A percentile compares a stretch with the other conserved stretches of the same genome.
Conservation (phyloP, 2,797 vertebrate genomes). For the Psittacula derbiana region DNA sequence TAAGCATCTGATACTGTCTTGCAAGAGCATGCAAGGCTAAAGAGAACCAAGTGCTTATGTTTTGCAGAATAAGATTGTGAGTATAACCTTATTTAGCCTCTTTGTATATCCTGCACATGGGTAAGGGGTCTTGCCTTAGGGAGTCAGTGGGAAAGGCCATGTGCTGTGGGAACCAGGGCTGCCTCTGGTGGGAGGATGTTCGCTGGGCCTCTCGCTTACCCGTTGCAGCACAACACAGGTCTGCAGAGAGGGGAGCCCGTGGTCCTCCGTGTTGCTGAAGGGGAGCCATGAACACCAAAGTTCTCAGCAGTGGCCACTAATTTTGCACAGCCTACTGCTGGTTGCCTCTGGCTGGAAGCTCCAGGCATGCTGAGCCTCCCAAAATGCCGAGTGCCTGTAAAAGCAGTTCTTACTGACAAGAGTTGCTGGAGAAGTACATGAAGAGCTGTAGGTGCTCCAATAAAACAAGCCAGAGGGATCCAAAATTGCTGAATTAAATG, state of each 20-base stretch:
- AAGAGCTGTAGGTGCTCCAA: neutral
- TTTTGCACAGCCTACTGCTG: neutral
- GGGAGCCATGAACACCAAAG: neutral
- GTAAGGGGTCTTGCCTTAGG: neutral
- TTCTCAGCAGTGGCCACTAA: neutral
- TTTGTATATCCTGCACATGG: rapidly evolving
- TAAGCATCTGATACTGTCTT: neutral
- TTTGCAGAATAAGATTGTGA: neutral
- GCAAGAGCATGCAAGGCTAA: neutral
- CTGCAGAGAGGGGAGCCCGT: rapidly evolving
- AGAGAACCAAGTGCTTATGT: neutral
- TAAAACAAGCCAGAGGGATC: neutral
- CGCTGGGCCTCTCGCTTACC: rapidly evolving
- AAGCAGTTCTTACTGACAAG: neutral
- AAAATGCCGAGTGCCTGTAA: neutral
- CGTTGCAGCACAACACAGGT: neutral
- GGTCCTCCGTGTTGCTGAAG: neutral
- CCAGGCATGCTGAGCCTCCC: neutral
- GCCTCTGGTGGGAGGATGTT: neutral
- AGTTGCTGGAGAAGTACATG: neutral
- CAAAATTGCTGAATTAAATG: neutral
- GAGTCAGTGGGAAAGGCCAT: rapidly evolving
- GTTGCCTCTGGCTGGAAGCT: neutral
- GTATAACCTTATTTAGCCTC: neutral
- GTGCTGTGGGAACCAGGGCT: neutral